phyloP scores from a whole-genome alignment of 1,140 invertebrate genomes.

The Phthorimaea operculella region DNA sequence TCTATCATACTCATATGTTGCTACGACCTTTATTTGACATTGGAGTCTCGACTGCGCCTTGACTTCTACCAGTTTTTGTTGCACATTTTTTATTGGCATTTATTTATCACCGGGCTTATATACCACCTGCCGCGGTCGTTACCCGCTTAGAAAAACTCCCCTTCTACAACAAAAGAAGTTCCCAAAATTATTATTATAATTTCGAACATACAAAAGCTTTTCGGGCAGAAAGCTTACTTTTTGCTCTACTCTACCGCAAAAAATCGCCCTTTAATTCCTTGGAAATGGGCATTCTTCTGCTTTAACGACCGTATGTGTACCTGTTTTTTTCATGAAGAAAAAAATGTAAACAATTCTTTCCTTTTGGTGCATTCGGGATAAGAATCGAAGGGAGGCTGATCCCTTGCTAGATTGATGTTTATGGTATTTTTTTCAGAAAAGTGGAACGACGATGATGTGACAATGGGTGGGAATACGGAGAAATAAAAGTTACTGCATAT shows the following conservation, averaged over 20 bases:
- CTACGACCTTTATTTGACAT: slow-evolving; percentile 59
- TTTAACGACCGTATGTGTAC: slow-evolving; percentile 37
- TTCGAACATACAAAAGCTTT: slow-evolving; percentile 54
- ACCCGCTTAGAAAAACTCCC: slow-evolving; percentile 60
- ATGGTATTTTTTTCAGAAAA: slow-evolving; percentile 15
- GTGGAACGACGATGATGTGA: slow-evolving; percentile 11
- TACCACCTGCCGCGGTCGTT: slow-evolving; percentile 65
- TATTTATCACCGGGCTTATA: slow-evolving; percentile 55
- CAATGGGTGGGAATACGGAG: slow-evolving; percentile 17
- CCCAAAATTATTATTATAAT: slow-evolving; percentile 65
- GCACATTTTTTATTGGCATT: slow-evolving; percentile 46
- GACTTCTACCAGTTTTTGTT: slow-evolving; percentile 51
- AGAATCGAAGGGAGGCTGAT: slow-evolving; percentile 17
- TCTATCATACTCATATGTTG: slow-evolving; percentile 14
- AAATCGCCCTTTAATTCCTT: slow-evolving; percentile 49
- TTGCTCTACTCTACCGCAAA: slow-evolving; percentile 37
- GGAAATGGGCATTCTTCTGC: slow-evolving; percentile 42
- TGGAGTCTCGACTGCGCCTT: slow-evolving; percentile 27
- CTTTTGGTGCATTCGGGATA: slow-evolving; percentile 7
- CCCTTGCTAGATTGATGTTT: slow-evolving; percentile 21
- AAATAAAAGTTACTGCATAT: slow-evolving; percentile 10
- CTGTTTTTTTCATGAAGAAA: slow-evolving; percentile 37
- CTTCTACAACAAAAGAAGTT: slow-evolving; percentile 54
- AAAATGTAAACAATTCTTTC: slow-evolving; percentile 61
- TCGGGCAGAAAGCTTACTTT: slow-evolving; percentile 44